These are phyloP conservation scores for Osmerus mordax DNA, from an alignment of 2,113 vertebrate species.

Conservation along the genomic window DNA sequence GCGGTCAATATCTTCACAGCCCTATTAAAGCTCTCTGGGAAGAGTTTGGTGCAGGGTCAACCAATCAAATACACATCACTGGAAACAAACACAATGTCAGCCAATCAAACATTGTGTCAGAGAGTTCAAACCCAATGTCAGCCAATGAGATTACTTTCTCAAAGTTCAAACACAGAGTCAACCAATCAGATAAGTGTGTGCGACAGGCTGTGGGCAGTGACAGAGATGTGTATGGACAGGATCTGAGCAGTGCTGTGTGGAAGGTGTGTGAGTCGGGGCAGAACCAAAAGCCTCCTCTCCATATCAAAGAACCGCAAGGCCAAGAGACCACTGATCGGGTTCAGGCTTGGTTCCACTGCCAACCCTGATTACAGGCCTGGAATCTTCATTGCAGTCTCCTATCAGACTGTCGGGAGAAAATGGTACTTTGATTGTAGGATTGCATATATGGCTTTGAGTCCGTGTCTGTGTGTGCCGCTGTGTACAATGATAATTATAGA, in stretches of 20 bases:
- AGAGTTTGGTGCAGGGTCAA: conserved; percentile 34
- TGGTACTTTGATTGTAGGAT: too few relatives aligned
- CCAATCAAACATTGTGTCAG: conserved; percentile 38
- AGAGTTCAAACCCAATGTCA: conserved; percentile 25
- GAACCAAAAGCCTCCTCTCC: conserved; percentile 29
- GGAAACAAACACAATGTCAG: conserved; percentile 31
- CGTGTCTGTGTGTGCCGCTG: too few relatives aligned
- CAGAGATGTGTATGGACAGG: conserved; percentile 15
- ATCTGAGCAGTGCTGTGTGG: conserved; percentile 1
- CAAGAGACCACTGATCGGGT: conserved; percentile 37
- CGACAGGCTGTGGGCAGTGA: conserved; percentile 29
- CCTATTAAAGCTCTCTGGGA: conserved; percentile 24
- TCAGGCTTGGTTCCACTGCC: conserved; percentile 10
- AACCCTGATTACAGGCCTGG: conserved; percentile 11
- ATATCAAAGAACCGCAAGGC: conserved; percentile 50
- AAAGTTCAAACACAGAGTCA: conserved; percentile 51
- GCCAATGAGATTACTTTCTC: conserved; percentile 39
- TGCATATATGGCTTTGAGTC: too few relatives aligned
- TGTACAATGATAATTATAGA: too few relatives aligned
- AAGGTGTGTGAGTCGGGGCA: conserved; percentile 16
- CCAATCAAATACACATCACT: conserved; percentile 37
- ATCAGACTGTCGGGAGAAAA: too few relatives aligned
- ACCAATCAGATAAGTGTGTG: conserved; percentile 40
- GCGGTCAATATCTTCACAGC: conserved; percentile 38
- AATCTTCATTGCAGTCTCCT: conserved; percentile 13